Evolutionary conservation across 1,140 invertebrate genomes (phyloP).

Genomic region (Drepana arcuata): DNA sequence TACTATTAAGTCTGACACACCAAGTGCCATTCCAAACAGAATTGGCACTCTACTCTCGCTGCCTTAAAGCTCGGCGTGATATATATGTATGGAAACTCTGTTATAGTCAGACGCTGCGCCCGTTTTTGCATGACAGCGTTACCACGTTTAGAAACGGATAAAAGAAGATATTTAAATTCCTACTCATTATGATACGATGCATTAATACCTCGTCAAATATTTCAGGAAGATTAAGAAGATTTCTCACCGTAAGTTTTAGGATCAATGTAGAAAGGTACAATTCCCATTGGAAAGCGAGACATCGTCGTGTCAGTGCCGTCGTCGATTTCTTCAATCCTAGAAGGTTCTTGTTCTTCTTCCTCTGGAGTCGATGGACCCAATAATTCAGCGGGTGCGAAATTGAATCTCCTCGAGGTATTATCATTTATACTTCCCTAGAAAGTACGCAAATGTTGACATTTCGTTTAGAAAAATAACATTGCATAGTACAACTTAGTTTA

Average conservation of each 20-base stretch:
- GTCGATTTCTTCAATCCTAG: not conserved
- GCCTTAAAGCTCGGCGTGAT: not conserved
- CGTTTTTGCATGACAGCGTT: not conserved
- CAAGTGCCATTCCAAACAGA: too few species aligned
- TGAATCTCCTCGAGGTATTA: slow-evolving; percentile 28
- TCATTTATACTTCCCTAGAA: too few species aligned
- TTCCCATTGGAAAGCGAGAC: slow-evolving; percentile 15
- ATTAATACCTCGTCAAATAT: not conserved
- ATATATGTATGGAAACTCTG: not conserved
- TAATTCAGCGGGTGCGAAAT: slow-evolving; percentile 39
- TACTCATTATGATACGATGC: not conserved
- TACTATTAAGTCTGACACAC: too few species aligned
- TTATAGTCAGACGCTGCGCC: not conserved
- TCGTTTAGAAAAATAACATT: too few species aligned
- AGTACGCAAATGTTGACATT: too few species aligned
- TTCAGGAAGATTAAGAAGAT: not conserved
- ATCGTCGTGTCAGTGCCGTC: not conserved
- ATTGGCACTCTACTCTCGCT: too few species aligned
- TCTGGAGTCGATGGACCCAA: slow-evolving; percentile 9
- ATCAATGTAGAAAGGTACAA: slow-evolving; percentile 56
- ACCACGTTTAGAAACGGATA: not conserved
- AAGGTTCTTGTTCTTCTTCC: not conserved
- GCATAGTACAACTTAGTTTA: too few species aligned
- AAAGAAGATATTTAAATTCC: not conserved
- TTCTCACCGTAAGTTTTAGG: slow-evolving; percentile 46